Conservation (phyloP, 1,140 invertebrate genomes). For the Macrobrachium nipponense region DNA sequence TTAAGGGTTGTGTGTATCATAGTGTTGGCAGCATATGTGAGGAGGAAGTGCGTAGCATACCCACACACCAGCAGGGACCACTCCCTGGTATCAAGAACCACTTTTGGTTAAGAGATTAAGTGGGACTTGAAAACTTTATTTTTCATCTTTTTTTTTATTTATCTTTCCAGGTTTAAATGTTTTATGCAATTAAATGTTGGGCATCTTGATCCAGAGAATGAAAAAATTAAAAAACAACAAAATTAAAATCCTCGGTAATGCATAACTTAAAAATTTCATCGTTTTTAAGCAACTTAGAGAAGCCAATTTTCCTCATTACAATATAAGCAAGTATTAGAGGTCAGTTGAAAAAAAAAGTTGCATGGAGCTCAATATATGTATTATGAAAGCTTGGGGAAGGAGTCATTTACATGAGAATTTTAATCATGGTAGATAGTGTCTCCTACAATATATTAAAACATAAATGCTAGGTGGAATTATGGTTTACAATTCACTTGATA, state of each 20-base stretch:
- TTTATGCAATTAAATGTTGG: constrained; percentile 36
- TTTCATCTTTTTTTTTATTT: background rate
- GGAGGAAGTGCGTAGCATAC: constrained; percentile 20
- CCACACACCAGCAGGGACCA: constrained; percentile 52
- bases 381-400: constrained; percentile 51
- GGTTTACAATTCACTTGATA: constrained; percentile 49
- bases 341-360: constrained; percentile 47
- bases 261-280: constrained; percentile 25
- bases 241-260: constrained; percentile 57
- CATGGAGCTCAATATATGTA: constrained; percentile 59
- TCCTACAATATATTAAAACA: constrained; percentile 53
- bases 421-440: constrained; percentile 47
- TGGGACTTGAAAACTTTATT: constrained; percentile 8
- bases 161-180: constrained; percentile 26
- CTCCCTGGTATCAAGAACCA: constrained; percentile 56
- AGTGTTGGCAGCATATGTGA: constrained; percentile 43
- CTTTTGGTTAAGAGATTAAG: constrained; percentile 14
- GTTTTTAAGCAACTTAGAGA: background rate
- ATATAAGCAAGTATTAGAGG: constrained; percentile 16
- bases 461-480: constrained; percentile 45
- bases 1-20: constrained; percentile 18
- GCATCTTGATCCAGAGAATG: constrained; percentile 58
- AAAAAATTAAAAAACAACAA: constrained; percentile 49
- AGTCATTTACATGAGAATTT: constrained; percentile 55
- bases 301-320: background rate